phyloP scores from a whole-genome alignment of 1,140 invertebrate species.

The Grapholita molesta region DNA sequence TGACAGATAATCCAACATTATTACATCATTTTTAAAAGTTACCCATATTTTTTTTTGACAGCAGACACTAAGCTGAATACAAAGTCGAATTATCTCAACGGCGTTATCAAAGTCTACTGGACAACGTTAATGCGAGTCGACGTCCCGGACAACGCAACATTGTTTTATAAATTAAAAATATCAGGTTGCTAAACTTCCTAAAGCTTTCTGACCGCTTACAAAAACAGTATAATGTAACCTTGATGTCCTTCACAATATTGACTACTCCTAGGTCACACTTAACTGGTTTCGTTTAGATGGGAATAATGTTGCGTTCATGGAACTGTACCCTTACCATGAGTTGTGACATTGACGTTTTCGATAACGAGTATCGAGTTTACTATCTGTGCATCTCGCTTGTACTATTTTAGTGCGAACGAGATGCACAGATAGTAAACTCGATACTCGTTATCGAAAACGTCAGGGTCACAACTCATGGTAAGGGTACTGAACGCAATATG shows the following conservation, averaged over 20 bases:
- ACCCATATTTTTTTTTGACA: slow-evolving; percentile 5
- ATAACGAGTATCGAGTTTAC: too few relatives aligned
- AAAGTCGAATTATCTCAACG: slow-evolving; percentile 3
- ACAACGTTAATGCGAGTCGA: not conserved
- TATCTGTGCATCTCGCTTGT: too few relatives aligned
- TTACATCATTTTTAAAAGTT: not conserved
- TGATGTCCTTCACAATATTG: not conserved
- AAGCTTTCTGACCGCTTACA: not conserved
- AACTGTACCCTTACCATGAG: too few relatives aligned
- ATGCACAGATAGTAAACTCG: too few relatives aligned
- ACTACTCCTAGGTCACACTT: not conserved
- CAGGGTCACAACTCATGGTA: slow-evolving; percentile 33
- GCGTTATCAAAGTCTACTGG: slow-evolving; percentile 8
- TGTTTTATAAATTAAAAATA: slow-evolving; percentile 51
- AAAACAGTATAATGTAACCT: not conserved
- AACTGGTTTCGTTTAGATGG: not conserved
- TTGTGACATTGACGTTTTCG: too few relatives aligned
- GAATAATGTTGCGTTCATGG: too few relatives aligned
- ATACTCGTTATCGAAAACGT: too few relatives aligned
- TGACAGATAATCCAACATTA: not conserved
- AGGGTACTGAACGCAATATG: slow-evolving; percentile 45
- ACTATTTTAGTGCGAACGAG: too few relatives aligned
- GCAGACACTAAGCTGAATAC: not conserved
- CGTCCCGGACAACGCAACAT: slow-evolving; percentile 33
- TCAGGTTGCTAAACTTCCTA: slow-evolving; percentile 44